Base-by-base conservation (phyloP, 2,797 vertebrate species). In the Odontamblyopus lacepedii region DNA sequence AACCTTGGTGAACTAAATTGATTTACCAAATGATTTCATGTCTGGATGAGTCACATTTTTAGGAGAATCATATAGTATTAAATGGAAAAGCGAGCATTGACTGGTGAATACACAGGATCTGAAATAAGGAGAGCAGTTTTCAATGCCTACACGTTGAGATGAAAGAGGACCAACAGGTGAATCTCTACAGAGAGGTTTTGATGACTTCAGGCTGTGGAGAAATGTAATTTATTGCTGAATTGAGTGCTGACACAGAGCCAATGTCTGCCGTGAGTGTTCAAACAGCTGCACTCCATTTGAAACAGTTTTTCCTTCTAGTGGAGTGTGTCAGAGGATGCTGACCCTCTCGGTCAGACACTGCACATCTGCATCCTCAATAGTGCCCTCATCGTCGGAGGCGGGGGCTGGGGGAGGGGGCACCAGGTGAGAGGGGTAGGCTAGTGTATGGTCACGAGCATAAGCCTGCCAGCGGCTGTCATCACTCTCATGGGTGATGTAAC, bases 401-500 rank as follows among this genome's bases (percentile, higher is more conserved):
- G 73, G 84, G 0, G 85, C 89, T 0, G 85, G 77, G 3, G 70
- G 81, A 1, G 82, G 88, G 4, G 88, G 82, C 18, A 94, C 91
- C 29, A 95, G 84, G 81, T 95, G 91, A 44, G 91, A 70, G 0
- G 94, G 95, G 80, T 95, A 95, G 0, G 91, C 88, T 78, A 95
- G 84, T 0, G 91, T 89, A 44, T 94, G 93, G 63, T 95, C 90
- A 0, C 82, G 83, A 32, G 95, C 93, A 5, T 94, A 97, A 78
- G 88, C 89, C 73, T 96, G 94, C 96, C 96, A 97, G 80, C 95
- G 96, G 32, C 85, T 87, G 41, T 97, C 96, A 11, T 97, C 96
- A 0, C 96, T 97, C 87, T 97, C 96, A 0, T 97, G 96, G 6
- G 96, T 97, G 83, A 97, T 95, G 88, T 97, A 96, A 63, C 96